Evolutionary conservation across 64 coral and sea anemone species (phyloP).

Genomic region (Montipora capricornis): DNA sequence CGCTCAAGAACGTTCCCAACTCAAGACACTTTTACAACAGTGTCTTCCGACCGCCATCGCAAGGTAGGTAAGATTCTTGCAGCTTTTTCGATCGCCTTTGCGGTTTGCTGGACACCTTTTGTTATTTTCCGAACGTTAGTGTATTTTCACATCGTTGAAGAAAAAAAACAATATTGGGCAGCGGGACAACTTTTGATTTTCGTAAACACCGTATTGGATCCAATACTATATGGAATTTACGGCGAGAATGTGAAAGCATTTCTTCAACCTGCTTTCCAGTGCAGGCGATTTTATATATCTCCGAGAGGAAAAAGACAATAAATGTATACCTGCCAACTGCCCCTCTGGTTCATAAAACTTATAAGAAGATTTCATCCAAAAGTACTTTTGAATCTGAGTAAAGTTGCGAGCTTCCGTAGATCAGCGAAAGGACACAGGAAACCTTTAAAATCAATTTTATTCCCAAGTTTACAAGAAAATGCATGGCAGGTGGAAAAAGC

Average conservation of each 20-base stretch:
- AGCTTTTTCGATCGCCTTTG: conserved; percentile 40
- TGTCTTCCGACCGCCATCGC: background rate
- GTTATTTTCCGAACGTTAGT: background rate
- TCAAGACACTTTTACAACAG: background rate
- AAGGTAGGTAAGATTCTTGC: conserved; percentile 40
- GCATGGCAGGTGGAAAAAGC: too few relatives aligned
- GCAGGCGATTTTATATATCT: background rate
- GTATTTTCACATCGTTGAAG: conserved; percentile 39
- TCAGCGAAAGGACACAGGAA: too few relatives aligned
- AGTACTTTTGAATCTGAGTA: too few relatives aligned
- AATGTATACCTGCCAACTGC: too few relatives aligned
- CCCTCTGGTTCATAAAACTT: too few relatives aligned
- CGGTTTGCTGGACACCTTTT: conserved; percentile 21
- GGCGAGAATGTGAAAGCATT: conserved; percentile 8
- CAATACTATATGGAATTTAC: too few relatives aligned
- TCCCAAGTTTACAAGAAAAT: too few relatives aligned
- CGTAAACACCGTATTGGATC: background rate
- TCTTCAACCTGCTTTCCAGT: background rate
- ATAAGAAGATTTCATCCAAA: too few relatives aligned
- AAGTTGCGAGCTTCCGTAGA: too few relatives aligned
- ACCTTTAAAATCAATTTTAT: too few relatives aligned
- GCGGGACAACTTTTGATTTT: conserved; percentile 40
- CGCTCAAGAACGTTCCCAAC: conserved; percentile 4
- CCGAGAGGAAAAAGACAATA: too few relatives aligned
- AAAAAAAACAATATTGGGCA: conserved; percentile 15